These are phyloP conservation scores for Coenobita brevimanus DNA, from an alignment of 1,140 invertebrate genomes.

Conservation along the genomic window DNA sequence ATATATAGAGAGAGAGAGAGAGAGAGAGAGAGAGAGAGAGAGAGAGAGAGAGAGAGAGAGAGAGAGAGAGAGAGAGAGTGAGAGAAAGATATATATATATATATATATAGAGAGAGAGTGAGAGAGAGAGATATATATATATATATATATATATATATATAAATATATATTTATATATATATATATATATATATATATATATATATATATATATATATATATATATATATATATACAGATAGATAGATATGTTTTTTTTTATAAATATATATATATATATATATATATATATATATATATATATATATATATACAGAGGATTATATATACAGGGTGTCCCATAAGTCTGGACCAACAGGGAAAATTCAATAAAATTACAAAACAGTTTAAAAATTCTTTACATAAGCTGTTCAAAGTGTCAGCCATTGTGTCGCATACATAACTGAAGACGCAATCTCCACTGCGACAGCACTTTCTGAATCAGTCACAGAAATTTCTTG, in stretches of 20 bases:
- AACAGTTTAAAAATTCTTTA: background rate
- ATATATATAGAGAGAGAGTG: too few species aligned
- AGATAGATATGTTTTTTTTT: background rate
- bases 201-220: conserved; percentile 27
- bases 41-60: background rate
- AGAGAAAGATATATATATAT: too few species aligned
- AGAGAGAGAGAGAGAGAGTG: background rate
- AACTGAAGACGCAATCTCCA: too few species aligned
- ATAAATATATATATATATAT: background rate
- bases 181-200: conserved; percentile 27
- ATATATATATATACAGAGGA: too few species aligned
- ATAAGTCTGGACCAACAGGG: too few species aligned
- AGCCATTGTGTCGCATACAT: background rate
- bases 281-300: background rate
- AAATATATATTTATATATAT: conserved; percentile 21
- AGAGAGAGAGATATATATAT: too few species aligned
- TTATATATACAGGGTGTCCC: too few species aligned
- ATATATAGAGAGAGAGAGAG: too few species aligned
- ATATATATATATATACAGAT: conserved; percentile 21
- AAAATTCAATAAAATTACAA: too few species aligned
- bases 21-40: background rate
- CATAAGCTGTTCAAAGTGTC: background rate
- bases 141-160: conserved; percentile 24
- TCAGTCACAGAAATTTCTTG: background rate
- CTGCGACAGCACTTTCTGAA: background rate